These are phyloP conservation scores for Triplophysa dalaica DNA, from an alignment of 2,113 vertebrate genomes.

Conservation along the genomic window DNA sequence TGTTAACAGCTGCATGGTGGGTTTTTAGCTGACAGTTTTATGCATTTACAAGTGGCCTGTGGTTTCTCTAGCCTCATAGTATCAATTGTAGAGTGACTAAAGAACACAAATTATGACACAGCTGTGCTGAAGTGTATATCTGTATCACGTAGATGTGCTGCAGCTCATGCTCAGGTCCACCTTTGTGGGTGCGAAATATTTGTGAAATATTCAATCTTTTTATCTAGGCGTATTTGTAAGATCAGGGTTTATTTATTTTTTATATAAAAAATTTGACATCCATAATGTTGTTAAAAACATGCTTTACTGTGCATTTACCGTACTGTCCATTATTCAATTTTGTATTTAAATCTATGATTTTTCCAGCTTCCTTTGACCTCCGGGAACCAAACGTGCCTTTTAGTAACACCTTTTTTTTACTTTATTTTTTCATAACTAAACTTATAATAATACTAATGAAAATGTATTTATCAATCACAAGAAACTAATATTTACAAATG, in stretches of 20 bases:
- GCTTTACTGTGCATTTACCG: too few species aligned
- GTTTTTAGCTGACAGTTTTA: conserved; percentile 53
- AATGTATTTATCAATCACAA: too few species aligned
- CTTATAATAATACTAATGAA: too few species aligned
- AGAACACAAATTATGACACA: background rate
- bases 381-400: too few species aligned
- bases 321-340: too few species aligned
- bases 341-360: too few species aligned
- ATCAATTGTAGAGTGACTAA: conserved; percentile 6
- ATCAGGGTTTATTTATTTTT: background rate
- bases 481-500: too few species aligned
- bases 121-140: background rate
- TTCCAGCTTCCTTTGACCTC: too few species aligned
- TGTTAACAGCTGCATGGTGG: conserved; percentile 27
- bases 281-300: too few species aligned
- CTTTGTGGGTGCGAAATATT: background rate
- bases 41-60: conserved; percentile 54
- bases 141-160: background rate
- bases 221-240: background rate
- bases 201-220: background rate
- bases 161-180: background rate
- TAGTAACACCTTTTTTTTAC: too few species aligned
- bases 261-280: background rate
- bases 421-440: too few species aligned
- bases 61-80: conserved; percentile 57